Evolutionary conservation across 2,113 vertebrate species (phyloP), one percentile per base, ranked within the genome.

Genomic region (Cebus imitator): DNA sequence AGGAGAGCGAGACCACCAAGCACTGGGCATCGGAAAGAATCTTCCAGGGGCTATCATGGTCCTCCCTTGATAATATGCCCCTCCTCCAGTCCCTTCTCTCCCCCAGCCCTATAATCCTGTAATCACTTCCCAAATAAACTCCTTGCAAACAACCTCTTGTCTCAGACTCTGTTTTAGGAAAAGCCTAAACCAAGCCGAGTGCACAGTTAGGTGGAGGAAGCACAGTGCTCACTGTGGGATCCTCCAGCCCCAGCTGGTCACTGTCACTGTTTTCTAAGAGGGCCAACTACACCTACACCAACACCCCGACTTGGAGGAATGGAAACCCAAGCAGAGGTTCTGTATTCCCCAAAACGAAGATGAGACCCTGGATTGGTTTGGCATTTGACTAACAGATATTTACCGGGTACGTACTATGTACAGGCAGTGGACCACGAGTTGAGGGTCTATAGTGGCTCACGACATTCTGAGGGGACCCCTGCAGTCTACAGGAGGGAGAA

Each of bases 1-100:
- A 17, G 32, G 40, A 48, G 10, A 50, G 8, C 2, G 25, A 30
- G 30, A 32, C 11, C 21, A 8, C 2, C 18, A 75, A 35, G 25
- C 35, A 32, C 0, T 5, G 18, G 48, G 25, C 25, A 45, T 64
- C 17, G 37, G 37, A 50, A 43, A 48, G 66, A 72, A 45, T 25
- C 17, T 23, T 37, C 35, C 8, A 64, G 12, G 27, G 16, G 68
- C 68, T n/a, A 35, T 35, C n/a, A 5, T 72, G 61, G 70, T 21
- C 0, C n/a, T 4, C n/a, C 35, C n/a, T 40, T n/a, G 23, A 37
- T 20, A 20, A 21, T 40, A 10, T 6, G 6, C 4, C 35, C n/a
- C 3, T 64, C 57, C 40, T 48, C 32, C 75, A 50, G 14, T 8
- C 45, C 75, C 5, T 8, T 20, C 32, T 35, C 16, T 23, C 17